Evolutionary conservation across 2,113 vertebrate species (phyloP).

Genomic region (Tyrannus savana): DNA sequence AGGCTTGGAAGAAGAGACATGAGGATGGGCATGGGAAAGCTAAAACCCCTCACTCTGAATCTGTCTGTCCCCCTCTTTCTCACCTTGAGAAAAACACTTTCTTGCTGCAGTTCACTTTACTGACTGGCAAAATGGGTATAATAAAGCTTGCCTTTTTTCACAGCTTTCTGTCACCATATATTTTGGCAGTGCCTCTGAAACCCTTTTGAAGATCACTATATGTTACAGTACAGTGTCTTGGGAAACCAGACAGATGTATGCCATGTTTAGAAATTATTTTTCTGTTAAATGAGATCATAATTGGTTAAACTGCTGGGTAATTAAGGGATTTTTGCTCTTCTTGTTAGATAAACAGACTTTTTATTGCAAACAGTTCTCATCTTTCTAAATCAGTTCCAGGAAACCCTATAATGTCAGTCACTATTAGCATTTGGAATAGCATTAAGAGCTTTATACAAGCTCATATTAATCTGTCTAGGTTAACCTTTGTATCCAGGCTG

Average conservation of each 20-base stretch:
- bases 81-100: background rate
- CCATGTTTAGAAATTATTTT: background rate
- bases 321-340: slow-evolving; percentile 25
- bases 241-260: background rate
- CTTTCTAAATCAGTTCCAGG: slow-evolving; percentile 53
- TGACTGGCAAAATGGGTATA: background rate
- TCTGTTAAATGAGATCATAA: slow-evolving; percentile 34
- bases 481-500: slow-evolving; percentile 39
- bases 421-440: slow-evolving; percentile 49
- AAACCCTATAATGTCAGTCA: slow-evolving; percentile 48
- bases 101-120: background rate
- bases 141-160: background rate
- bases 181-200: background rate
- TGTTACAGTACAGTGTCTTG: background rate
- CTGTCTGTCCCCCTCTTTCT: background rate
- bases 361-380: slow-evolving; percentile 21
- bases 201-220: background rate
- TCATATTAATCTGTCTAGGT: slow-evolving; percentile 53
- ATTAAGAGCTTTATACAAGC: slow-evolving; percentile 57
- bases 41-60: background rate
- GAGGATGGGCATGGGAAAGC: background rate
- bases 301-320: background rate
- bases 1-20: background rate
- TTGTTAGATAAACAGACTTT: slow-evolving; percentile 33
- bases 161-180: background rate